Evolutionary conservation across 2,797 vertebrate species (phyloP).

Genomic region (Malacoctenus gilli): DNA sequence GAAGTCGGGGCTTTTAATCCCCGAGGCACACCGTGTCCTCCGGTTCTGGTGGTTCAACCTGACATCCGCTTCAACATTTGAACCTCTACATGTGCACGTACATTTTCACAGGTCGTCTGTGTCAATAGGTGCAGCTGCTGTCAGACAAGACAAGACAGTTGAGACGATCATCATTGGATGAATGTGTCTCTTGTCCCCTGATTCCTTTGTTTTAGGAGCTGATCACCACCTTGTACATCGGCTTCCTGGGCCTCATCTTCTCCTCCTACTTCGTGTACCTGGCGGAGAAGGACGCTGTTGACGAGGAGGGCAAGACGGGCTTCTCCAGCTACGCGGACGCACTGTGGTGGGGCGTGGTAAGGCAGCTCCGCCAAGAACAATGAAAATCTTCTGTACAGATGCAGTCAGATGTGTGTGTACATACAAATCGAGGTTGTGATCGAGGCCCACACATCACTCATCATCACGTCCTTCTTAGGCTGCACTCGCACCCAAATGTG

Average conservation of each 20-base stretch:
- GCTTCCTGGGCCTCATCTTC: conserved; percentile 91
- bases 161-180: conserved; percentile 3
- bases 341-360: conserved; percentile 95
- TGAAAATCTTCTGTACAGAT: background rate
- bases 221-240: conserved; percentile 91
- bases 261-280: conserved; percentile 94
- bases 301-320: conserved; percentile 88
- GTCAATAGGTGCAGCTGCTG: background rate
- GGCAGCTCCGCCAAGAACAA: conserved; percentile 36
- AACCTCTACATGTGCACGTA: too few relatives aligned
- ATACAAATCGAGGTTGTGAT: too few relatives aligned
- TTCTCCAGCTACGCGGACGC: conserved; percentile 93
- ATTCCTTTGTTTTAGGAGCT: conserved; percentile 83
- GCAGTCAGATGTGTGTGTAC: too few relatives aligned
- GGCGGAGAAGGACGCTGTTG: conserved; percentile 91
- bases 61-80: conserved; percentile 48
- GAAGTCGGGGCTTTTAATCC: conserved; percentile 54
- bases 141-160: too few relatives aligned
- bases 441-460: too few relatives aligned
- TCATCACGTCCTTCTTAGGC: too few relatives aligned
- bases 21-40: conserved; percentile 36
- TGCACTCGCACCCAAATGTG: too few relatives aligned
- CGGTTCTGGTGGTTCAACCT: conserved; percentile 22
- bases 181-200: background rate
- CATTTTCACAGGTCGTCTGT: too few relatives aligned